Base-by-base conservation (phyloP, 2,888 invertebrate genomes). In the Acronicta aceris region DNA sequence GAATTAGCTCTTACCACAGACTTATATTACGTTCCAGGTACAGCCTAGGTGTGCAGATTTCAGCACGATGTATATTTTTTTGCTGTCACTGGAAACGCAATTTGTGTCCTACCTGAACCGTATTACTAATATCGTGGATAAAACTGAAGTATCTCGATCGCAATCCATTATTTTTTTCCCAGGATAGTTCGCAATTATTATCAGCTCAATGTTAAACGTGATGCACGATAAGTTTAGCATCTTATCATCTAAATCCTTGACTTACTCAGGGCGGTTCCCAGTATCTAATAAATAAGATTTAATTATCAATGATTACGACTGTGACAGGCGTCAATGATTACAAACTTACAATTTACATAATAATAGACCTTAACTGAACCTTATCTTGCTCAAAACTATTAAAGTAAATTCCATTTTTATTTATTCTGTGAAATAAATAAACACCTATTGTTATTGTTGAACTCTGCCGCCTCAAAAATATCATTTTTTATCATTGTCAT, bases 251-350 rank as follows among this genome's bases (percentile, higher is more conserved):
- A 55, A 47, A 78, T 76, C 91, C 92, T 92, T 92, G 90, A 87
- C 91, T 91, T 84, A 90, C 87, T 90, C 79, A 79, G 80, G 86
- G 85, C 81, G 84, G 82, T 89, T 87, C 86, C 84, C 83, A 85
- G 81, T 81, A 82, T 46, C 67, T 69, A 52, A 69, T 69, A 60
- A 84, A 75, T 74, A 79, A 66, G 76, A 76, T 77, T 79, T 83
- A 87, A 87, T 87, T 85, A 82, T 66, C 75, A 74, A 78, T 81
- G 78, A 82, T 84, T 80, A 82, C 73, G 59, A 52, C 68, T n/a
- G n/a, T 73, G 71, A 71, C 58, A 73, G 81, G 82, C 80, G 81
- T 82, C 68, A 83, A 79, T 69, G 61, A 78, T 85, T 81, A 79
- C 72, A 79, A 76, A 79, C 59, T 62, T 52, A 51, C 57, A 66